Percentiles rank a stretch among this genome's conserved stretches.
phyloP scores from a whole-genome alignment of 2,113 vertebrate genomes.

The Carettochelys insculpta region DNA sequence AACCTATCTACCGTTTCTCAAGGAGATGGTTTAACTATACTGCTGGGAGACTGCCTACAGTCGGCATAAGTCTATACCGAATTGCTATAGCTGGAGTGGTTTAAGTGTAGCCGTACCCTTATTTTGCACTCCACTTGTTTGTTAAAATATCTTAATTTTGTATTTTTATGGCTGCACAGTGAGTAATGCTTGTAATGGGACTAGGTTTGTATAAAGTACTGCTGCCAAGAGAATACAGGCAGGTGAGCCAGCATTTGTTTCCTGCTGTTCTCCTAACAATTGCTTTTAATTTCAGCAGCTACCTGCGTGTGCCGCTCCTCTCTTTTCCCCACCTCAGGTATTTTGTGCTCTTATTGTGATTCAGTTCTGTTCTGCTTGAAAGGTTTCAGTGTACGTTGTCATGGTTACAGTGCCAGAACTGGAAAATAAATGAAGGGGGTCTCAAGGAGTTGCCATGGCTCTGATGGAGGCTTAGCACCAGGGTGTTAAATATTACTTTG shows the following conservation, averaged over 20 bases:
- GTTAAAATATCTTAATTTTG: conserved; percentile 45
- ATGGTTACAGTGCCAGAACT: conserved; percentile 79
- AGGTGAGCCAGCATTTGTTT: conserved; percentile 63
- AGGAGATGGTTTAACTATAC: neutral
- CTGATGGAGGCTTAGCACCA: conserved; percentile 72
- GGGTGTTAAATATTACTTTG: conserved; percentile 76
- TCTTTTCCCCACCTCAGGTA: conserved; percentile 70
- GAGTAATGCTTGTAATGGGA: conserved; percentile 49
- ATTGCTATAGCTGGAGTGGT: neutral
- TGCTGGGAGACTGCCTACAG: neutral
- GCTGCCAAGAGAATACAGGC: conserved; percentile 39
- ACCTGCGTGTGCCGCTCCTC: conserved; percentile 69
- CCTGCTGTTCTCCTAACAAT: conserved; percentile 81
- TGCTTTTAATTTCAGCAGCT: conserved; percentile 82
- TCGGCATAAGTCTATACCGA: neutral
- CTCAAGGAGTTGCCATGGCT: conserved; percentile 69
- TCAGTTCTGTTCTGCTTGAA: conserved; percentile 83
- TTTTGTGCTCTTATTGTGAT: conserved; percentile 74
- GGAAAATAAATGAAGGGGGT: conserved; percentile 77
- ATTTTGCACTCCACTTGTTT: conserved; percentile 41
- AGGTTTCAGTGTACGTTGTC: conserved; percentile 79
- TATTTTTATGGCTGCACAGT: neutral
- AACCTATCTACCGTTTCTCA: neutral
- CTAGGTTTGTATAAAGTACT: conserved; percentile 23
- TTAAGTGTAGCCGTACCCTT: neutral